Base-by-base conservation (phyloP, 2,888 invertebrate species). In the Arctia plantaginis region DNA sequence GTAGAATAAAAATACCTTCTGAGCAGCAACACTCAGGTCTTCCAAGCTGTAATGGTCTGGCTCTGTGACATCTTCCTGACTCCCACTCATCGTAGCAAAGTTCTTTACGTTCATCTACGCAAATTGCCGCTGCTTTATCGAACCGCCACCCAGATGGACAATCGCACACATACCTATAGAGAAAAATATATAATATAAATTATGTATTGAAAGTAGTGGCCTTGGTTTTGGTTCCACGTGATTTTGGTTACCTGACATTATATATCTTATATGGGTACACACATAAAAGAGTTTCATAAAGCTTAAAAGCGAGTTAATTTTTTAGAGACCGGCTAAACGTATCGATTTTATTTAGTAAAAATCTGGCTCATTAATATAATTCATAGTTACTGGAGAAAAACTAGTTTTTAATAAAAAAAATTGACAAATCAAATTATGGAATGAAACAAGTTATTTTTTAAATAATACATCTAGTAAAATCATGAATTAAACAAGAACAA, bases 111-210 rank as follows among this genome's bases (percentile, higher is more conserved):
- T 97, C 97, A 90, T 98, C 98, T 77, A 98, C 96, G 86, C 98
- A 98, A 79, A 97, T 96, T 89, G 97, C 97, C 27, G 97, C 96
- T 78, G 96, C 96, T 75, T 96, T 96, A 87, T 97, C 97, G 79
- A 98, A 95, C 39, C 96, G 95, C 93, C 96, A 98, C 18, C 98
- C 98, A 64, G 97, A 93, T 0, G 98, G 98, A 89, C 98, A 98
- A 75, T 97, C 97, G 91, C 98, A 98, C 47, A 97, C 97, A 82
- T 97, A 98, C 0, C 95, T 94, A 77, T 1, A 67, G 15, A 72
- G 1, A 18, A 74, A 7, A 1, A 6, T 51, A 12, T 47, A 23
- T 51, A 23, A 51, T 8, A 30, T 33, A 47, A 55, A n/a, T n/a
- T n/a, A 55, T 55, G 23, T 55, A 55, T 55, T 8, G 7, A 51